Base-by-base conservation (phyloP, 2,113 vertebrate genomes). In the Procavia capensis region DNA sequence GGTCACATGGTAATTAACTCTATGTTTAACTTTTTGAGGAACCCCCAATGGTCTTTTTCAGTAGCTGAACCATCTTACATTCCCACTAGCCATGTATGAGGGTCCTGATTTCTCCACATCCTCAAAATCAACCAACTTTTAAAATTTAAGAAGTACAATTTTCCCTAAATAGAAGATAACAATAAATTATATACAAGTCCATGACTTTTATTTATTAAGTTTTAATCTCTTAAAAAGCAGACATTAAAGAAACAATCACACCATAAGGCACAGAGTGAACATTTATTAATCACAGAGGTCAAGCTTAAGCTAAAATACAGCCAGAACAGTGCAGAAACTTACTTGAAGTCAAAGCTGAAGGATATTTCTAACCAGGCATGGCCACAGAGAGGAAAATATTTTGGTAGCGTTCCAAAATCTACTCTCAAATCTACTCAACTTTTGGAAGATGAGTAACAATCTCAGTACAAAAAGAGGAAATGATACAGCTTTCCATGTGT, bases 241-340 rank as follows among this genome's bases (percentile, higher is more conserved):
- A 91, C 25, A 91, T 76, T 90, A 8, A 57, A 79, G 91, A 72
- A 63, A 68, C 90, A 82, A 63, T 45, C 50, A 84, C 1, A 84
- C n/a, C 36, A n/a, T 97, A 93, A 96, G 94, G 96, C 85, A 96
- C 85, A 93, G 39, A 90, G 68, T 83, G 54, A 96, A 59, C 92
- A 88, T 92, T 95, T 93, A 95, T 94, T 95, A 90, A 82, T 81
- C 47, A 92, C 4, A 76, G 54, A 87, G 10, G 31, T 64, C 85
- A 92, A 70, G 17, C 63, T 59, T 70, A 85, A 94, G 59, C 29
- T 95, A 13, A 72, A 92, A 92, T 82, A 50, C 22, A 19, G 83
- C 45, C 84, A 94, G 29, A 78, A 86, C 91, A 87, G 68, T 63
- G 4, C 59, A 87, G 70, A 61, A 16, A 90, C 63, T 90, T 92